Base-by-base conservation (phyloP, 2,888 invertebrate species). In the Gastracanthus pulcherrimus region DNA sequence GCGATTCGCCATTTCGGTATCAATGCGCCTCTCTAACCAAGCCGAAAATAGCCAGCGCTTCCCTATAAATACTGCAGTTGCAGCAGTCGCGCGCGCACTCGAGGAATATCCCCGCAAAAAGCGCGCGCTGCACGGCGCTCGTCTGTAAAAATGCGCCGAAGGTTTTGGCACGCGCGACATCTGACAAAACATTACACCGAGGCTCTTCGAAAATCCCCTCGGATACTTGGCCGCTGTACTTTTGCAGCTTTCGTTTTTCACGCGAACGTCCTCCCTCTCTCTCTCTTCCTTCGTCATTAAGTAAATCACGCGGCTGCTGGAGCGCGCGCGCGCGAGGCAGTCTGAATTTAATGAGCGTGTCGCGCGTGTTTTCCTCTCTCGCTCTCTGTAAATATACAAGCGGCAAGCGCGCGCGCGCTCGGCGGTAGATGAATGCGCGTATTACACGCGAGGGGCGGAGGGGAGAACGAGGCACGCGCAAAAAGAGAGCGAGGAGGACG, bases 311-410 rank as follows among this genome's bases (percentile, higher is more conserved):
- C 82, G 82, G 79, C 82, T 81, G 76, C n/a, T 77, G 70, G 31
- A 71, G 71, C 51, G 29, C 31, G 41, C 55, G 60, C 16, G 45
- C 51, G 29, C 31, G 41, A 16, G 60, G 9, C 23, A n/a, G 82
- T 84, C 85, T 84, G 85, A 83, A 87, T 87, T 86, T 88, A 88
- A 89, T 87, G 86, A 87, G 81, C 70, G 80, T 85, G 84, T 82
- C 45, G 66, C 36, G 13, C 60, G 31, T 34, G 34, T 16, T 7
- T 58, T 26, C 23, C 55, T 13, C 26, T 62, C 3, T 16, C 51
- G 48, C 62, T 60, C 36, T 26, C 31, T 36, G 51, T 48, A 76
- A 77, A 69, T 34, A 69, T n/a, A 51, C 60, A 31, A 36, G 34
- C 34, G 62, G 3, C 45, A 13, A n/a, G 11, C n/a, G 26, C 11